Base-by-base conservation (phyloP, 1,140 invertebrate species). In the Macrotrachela quadricornifera region DNA sequence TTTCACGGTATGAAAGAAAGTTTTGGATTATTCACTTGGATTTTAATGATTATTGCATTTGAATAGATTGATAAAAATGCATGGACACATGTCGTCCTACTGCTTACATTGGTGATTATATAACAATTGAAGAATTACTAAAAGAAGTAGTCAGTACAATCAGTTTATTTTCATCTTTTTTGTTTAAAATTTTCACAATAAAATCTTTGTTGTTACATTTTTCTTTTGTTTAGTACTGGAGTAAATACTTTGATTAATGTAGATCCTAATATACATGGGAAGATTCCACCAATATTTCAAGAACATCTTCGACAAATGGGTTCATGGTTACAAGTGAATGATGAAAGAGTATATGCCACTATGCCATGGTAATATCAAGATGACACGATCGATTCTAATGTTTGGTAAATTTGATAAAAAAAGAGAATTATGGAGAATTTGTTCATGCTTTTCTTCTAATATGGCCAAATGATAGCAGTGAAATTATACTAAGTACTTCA, bases 241-340 rank as follows among this genome's bases (percentile, higher is more conserved):
- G 85, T 84, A 21, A 92, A 92, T 69, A 70, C 85, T 11, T 64
- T 91, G 10, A 78, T 92, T 59, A 92, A 92, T 65, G 75, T 92
- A 56, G 85, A 86, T 1, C 87, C 88, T 12, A 85, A 85, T 1
- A 80, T 80, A 62, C 82, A 87, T 59, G 88, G 88, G 3, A 78
- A 75, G 4, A 90, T 95, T 51, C 62, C 74, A 10, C 81, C 85
- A 10, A 84, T 95, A 61, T 91, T 83, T 67, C 79, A 92, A 72
- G 85, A 94, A 62, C 73, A 87, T 55, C 71, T 95, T 0, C 63
- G 74, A 3, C 64, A 75, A 58, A 44, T 76, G n/a, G 79, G 80
- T 41, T 55, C 64, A 12, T 91, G 86, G 85, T 66, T 95, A 10
- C 60, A 72, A 12, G 66, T 81, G 1, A 92, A 92, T 64, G 85